Evolutionary conservation across 2,888 invertebrate species (phyloP), one percentile per base, ranked within the genome.

Genomic region (Scrobipalpa costella): DNA sequence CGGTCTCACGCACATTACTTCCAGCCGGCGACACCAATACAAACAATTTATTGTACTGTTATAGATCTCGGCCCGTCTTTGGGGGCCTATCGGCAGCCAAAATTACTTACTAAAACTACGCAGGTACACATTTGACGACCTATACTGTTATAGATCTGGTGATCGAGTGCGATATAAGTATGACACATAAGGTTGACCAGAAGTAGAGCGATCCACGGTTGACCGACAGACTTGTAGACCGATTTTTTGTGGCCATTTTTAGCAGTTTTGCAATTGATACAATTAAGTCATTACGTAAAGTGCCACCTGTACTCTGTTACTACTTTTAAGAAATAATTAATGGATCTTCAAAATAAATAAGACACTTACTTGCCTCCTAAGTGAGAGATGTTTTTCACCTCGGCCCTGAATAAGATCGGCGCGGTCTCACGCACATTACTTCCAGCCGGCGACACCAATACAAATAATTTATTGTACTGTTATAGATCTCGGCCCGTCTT

Each of bases 11-110:
- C 82, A 85, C 86, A 86, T 86, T 85, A 81, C 79, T 67, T 69
- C 69, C 88, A 88, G 75, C 83, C 79, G 86, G 79, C 74, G 74
- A 76, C 62, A 49, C 66, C 82, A 81, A 85, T 85, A 86, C 82
- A 83, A 80, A 75, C 81, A 82, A 87, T 88, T 86, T 88, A 87
- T 88, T 84, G 84, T 84, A 81, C 81, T 82, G 83, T 83, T 85
- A 86, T 84, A 83, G 84, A 85, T 85, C 79, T 75, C 72, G 69
- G 72, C 72, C 77, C 77, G 78, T 80, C 80, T 79, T 81, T 70
- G 73, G 73, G 72, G 78, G 78, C 76, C 77, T 83, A 84, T 84
- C 80, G 80, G 80, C 73, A 66, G 71, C 70, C 75, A 69, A 73
- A 75, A 81, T 65, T 64, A 57, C 61, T 44, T 15, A 27, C 27